These are phyloP conservation scores for Myrmophylax atrothorax DNA, from an alignment of 2,113 vertebrate species.

Conservation along the genomic window DNA sequence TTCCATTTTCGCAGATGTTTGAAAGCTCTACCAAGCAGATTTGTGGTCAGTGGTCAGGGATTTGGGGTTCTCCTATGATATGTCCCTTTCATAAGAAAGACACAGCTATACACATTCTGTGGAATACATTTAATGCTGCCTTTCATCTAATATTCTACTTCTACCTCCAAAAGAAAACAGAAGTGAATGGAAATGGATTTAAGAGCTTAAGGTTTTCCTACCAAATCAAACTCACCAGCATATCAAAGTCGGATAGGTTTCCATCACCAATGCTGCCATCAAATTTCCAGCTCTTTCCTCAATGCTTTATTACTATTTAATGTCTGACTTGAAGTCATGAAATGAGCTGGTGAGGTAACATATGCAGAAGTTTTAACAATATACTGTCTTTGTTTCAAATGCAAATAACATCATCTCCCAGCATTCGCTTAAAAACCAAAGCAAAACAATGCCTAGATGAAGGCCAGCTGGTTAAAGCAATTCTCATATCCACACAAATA, in stretches of 20 bases:
- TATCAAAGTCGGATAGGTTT: neutral
- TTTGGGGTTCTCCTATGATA: neutral
- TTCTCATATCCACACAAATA: neutral
- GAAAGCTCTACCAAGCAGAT: neutral
- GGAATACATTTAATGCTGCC: neutral
- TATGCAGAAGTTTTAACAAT: neutral
- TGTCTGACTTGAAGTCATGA: neutral
- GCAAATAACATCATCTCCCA: neutral
- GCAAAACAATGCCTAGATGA: neutral
- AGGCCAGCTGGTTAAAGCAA: slow-evolving; percentile 7
- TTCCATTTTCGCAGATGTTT: neutral
- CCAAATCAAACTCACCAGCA: neutral
- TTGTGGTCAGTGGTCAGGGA: neutral
- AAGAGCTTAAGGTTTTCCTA: neutral
- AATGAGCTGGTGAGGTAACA: neutral
- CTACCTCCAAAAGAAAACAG: neutral
- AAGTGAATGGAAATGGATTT: neutral
- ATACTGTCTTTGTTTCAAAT: neutral
- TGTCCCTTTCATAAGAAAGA: neutral
- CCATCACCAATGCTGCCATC: accelerated
- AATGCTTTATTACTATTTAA: neutral
- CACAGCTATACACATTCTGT: neutral
- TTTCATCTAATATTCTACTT: neutral
- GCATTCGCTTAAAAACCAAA: neutral
- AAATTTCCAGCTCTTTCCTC: neutral